Percentiles rank a stretch among this genome's conserved stretches.
Conservation (phyloP, 1,140 invertebrate species). For the Triops cancriformis region DNA sequence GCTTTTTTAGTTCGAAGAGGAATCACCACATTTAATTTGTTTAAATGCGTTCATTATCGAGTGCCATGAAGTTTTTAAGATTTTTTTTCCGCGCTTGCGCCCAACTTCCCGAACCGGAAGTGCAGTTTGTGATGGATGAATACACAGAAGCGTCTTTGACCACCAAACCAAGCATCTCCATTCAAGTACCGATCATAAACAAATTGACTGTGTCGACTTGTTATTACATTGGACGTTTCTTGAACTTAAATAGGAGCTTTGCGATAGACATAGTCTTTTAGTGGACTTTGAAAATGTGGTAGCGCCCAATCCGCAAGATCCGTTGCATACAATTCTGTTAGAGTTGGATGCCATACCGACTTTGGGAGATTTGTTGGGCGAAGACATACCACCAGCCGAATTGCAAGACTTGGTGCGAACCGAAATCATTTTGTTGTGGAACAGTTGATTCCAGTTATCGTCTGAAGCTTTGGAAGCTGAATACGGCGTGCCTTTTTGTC, state of each 20-base stretch:
- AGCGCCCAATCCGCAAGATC: slow-evolving; percentile 56
- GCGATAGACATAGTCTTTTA: slow-evolving; percentile 56
- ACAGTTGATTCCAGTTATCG: slow-evolving; percentile 55
- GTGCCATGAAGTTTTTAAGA: slow-evolving; percentile 69
- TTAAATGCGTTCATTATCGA: slow-evolving; percentile 70
- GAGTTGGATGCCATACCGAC: slow-evolving; percentile 53
- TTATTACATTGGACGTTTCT: too few relatives aligned
- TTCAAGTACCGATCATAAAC: too few relatives aligned
- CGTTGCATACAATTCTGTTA: slow-evolving; percentile 60
- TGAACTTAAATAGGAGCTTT: slow-evolving; percentile 42
- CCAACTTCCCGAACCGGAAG: slow-evolving; percentile 60
- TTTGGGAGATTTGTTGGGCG: slow-evolving; percentile 50
- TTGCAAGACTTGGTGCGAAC: slow-evolving; percentile 47
- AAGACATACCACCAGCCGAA: slow-evolving; percentile 32
- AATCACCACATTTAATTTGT: slow-evolving; percentile 61
- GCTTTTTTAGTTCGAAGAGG: slow-evolving; percentile 60
- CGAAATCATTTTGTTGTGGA: slow-evolving; percentile 63
- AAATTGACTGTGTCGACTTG: too few relatives aligned
- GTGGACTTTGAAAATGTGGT: slow-evolving; percentile 60
- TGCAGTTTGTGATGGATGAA: slow-evolving; percentile 62
- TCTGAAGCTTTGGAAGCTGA: slow-evolving; percentile 23
- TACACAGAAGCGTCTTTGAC: slow-evolving; percentile 68
- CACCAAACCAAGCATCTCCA: slow-evolving; percentile 58
- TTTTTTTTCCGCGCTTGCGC: slow-evolving; percentile 63
- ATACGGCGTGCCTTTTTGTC: slow-evolving; percentile 15